These are phyloP conservation scores for Nephila pilipes DNA, from an alignment of 1,140 invertebrate genomes.

Conservation along the genomic window DNA sequence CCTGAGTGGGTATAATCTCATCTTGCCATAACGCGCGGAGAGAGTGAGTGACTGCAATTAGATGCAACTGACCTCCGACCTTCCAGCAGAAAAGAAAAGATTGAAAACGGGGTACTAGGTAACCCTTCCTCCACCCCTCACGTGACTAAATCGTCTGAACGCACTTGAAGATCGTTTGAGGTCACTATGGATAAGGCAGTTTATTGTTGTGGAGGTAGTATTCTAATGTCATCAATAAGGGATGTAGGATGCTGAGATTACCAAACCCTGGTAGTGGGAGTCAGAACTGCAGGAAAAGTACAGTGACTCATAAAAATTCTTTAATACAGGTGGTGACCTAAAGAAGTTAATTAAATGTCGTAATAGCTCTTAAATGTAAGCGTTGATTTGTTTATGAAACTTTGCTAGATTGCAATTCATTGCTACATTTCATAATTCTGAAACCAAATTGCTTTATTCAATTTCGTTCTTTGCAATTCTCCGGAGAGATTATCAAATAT, in stretches of 20 bases:
- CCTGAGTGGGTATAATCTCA: not conserved
- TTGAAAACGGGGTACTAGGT: constrained; percentile 45
- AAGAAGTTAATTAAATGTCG: not conserved
- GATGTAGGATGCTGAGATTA: not conserved
- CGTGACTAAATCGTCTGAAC: not conserved
- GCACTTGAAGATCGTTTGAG: not conserved
- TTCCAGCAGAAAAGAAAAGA: constrained; percentile 38
- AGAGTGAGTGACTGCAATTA: constrained; percentile 22
- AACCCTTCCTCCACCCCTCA: constrained; percentile 41
- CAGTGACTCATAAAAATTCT: not conserved
- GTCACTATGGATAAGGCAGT: not conserved
- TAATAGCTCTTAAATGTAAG: not conserved
- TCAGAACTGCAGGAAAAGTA: not conserved
- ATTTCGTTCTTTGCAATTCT: too few species aligned
- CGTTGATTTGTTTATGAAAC: not conserved
- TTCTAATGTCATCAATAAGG: not conserved
- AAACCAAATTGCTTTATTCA: too few species aligned
- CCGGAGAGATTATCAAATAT: too few species aligned
- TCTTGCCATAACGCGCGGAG: not conserved
- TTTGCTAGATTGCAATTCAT: not conserved
- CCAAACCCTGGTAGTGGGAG: not conserved
- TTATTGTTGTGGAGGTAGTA: not conserved
- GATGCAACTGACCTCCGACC: constrained; percentile 12
- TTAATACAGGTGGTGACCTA: not conserved
- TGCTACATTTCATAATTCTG: not conserved